Conservation (phyloP, 2,113 vertebrate genomes). For the Nematolebias whitei region DNA sequence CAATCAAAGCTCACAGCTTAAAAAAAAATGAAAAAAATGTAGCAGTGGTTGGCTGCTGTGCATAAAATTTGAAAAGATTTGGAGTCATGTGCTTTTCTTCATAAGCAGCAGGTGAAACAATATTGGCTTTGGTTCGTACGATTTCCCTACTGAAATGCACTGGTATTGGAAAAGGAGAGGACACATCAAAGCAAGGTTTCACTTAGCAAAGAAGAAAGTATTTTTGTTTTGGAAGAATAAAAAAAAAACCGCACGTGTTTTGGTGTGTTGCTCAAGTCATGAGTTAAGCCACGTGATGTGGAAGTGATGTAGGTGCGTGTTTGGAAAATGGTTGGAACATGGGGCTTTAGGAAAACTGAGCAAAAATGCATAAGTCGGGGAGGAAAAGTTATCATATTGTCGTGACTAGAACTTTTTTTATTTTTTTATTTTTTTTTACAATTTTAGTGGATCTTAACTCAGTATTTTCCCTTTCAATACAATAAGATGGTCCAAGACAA, state of each 20-base stretch:
- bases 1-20: constrained; percentile 1
- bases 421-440: constrained; percentile 24
- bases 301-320: constrained; percentile 33
- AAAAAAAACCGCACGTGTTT: constrained; percentile 10
- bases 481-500: no score
- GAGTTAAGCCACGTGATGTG: constrained; percentile 38
- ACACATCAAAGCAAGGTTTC: constrained; percentile 29
- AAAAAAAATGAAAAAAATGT: constrained; percentile 6
- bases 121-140: constrained; percentile 76
- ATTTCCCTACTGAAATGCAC: constrained; percentile 52
- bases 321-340: neutral
- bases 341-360: constrained; percentile 15
- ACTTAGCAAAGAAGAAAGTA: constrained; percentile 25
- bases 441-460: no score
- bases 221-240: constrained; percentile 44
- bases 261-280: constrained; percentile 31
- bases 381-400: constrained; percentile 35
- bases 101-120: constrained; percentile 73
- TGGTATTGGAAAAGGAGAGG: constrained; percentile 13
- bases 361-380: constrained; percentile 54
- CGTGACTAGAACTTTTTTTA: constrained; percentile 35
- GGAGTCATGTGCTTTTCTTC: constrained; percentile 46
- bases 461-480: neutral
- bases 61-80: constrained; percentile 43
- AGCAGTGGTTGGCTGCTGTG: constrained; percentile 18